Evolutionary conservation across 2,888 invertebrate genomes (phyloP).

Genomic region (Chrysina gloriosa): DNA sequence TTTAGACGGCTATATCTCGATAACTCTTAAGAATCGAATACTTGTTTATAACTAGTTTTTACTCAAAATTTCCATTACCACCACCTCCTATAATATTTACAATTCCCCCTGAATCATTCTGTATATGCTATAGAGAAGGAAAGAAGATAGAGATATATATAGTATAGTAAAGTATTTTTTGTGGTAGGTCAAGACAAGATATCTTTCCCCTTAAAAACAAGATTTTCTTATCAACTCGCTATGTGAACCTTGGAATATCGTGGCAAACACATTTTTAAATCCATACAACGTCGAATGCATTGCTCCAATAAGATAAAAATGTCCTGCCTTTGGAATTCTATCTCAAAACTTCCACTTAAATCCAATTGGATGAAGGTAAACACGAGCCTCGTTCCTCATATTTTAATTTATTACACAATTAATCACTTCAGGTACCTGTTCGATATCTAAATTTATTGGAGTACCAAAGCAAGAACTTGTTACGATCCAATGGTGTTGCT

Average conservation of each 20-base stretch:
- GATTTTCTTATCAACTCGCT: not conserved
- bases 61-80: no score
- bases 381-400: not conserved
- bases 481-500: constrained; percentile 86
- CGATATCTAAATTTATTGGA: constrained; percentile 93
- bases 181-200: no score
- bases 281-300: not conserved
- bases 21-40: no score
- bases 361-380: constrained; percentile 51
- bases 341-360: constrained; percentile 50
- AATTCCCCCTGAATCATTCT: no score
- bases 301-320: constrained; percentile 41
- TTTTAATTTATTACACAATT: constrained; percentile 26
- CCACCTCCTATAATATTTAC: no score
- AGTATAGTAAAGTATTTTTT: no score
- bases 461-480: constrained; percentile 95
- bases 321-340: constrained; percentile 54
- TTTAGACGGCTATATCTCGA: no score
- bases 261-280: not conserved
- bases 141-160: no score
- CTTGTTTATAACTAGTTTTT: no score
- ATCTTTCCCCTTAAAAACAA: no score
- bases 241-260: constrained; percentile 12
- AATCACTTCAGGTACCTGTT: constrained; percentile 55
- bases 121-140: no score